Conservation (phyloP, 2,113 vertebrate genomes). For the Pangasianodon hypophthalmus region DNA sequence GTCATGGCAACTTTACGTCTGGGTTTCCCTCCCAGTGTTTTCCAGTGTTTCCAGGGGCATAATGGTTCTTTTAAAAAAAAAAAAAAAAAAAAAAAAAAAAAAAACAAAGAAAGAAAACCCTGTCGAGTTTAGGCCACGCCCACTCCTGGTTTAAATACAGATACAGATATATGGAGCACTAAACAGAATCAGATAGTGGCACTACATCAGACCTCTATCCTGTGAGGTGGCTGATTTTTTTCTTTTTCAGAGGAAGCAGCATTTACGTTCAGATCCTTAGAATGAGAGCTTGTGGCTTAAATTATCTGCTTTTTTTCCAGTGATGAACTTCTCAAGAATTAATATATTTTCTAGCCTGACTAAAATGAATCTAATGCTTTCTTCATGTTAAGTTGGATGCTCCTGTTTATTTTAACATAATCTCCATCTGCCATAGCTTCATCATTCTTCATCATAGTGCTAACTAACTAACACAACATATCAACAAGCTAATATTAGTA, state of each 20-base stretch:
- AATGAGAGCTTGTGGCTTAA: not conserved
- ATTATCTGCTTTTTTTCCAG: not conserved
- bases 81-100: no score
- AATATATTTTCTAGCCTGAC: not conserved
- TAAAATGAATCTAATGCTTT: not conserved
- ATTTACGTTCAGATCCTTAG: not conserved
- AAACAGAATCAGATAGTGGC: no score
- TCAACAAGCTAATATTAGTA: not conserved
- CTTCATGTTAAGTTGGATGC: not conserved
- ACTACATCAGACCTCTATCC: no score
- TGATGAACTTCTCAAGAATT: not conserved
- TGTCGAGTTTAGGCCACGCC: not conserved
- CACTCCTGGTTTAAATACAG: not conserved
- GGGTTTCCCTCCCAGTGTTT: no score
- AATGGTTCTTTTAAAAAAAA: no score
- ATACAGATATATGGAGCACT: not conserved
- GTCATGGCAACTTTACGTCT: no score
- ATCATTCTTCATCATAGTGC: not conserved
- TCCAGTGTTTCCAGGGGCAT: no score
- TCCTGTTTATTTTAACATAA: not conserved
- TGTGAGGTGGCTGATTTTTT: not conserved
- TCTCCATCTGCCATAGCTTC: not conserved
- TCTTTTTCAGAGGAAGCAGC: not conserved
- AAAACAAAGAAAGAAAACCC: no score
- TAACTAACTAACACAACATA: not conserved